Conservation (phyloP, 2,113 vertebrate genomes). For the Crotalus viridis region DNA sequence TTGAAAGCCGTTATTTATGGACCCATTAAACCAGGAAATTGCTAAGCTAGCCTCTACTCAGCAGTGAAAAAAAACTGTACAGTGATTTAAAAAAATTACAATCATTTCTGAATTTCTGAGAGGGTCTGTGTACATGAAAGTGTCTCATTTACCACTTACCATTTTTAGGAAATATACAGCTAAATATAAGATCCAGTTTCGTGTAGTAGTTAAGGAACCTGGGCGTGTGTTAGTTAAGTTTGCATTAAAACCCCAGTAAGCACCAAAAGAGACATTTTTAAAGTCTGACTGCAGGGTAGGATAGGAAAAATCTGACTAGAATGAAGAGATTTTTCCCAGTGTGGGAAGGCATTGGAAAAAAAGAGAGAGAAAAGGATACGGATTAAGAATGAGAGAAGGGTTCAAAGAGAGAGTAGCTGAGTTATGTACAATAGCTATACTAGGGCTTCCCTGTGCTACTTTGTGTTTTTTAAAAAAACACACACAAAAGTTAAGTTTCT, state of each 20-base stretch:
- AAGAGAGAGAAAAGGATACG: neutral
- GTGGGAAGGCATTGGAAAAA: neutral
- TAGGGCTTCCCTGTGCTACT: neutral
- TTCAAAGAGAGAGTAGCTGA: neutral
- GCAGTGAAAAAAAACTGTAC: neutral
- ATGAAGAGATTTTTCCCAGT: neutral
- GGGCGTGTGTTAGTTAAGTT: neutral
- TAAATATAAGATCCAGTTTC: neutral
- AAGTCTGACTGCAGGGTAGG: neutral
- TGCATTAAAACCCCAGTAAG: neutral
- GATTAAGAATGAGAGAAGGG: neutral
- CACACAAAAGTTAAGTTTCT: neutral
- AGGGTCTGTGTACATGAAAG: neutral
- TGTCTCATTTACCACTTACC: neutral
- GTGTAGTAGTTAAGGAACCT: neutral
- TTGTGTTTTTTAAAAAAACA: neutral
- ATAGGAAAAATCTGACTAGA: neutral
- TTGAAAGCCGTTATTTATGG: neutral
- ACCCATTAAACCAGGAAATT: neutral
- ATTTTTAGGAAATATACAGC: neutral
- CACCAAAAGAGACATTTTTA: neutral
- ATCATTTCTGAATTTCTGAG: neutral
- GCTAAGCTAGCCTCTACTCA: neutral
- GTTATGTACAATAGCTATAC: neutral
- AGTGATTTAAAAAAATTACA: neutral